Percentiles rank a stretch among this genome's conserved stretches.
Evolutionary conservation across 2,888 invertebrate species (phyloP).

Genomic region (Dryocosmus kuriphilus): DNA sequence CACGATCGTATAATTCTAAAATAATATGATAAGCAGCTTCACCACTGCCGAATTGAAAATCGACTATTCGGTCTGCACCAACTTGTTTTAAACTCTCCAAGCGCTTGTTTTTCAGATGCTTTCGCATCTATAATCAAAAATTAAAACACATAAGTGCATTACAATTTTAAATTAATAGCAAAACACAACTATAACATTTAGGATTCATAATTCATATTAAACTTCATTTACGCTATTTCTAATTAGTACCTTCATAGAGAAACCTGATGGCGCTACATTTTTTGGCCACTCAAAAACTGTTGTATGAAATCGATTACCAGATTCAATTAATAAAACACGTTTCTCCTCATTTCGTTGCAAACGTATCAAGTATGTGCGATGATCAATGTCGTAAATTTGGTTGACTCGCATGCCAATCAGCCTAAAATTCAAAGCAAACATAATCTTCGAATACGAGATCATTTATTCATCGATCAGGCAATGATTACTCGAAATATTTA

Average conservation of each 20-base stretch:
- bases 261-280: conserved; percentile 95
- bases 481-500: too few species aligned
- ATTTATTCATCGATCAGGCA: too few species aligned
- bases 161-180: conserved; percentile 8
- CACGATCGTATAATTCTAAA: conserved; percentile 95
- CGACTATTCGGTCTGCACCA: conserved; percentile 95
- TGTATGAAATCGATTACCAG: conserved; percentile 94
- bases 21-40: conserved; percentile 97
- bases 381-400: conserved; percentile 98
- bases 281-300: conserved; percentile 99
- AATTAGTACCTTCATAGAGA: conserved; percentile 93
- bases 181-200: not conserved
- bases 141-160: conserved; percentile 3
- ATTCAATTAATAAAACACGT: conserved; percentile 92
- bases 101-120: conserved; percentile 97
- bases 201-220: not conserved
- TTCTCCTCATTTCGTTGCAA: conserved; percentile 93
- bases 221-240: not conserved
- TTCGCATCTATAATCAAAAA: conserved; percentile 86
- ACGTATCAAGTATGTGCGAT: conserved; percentile 95
- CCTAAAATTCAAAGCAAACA: conserved; percentile 77
- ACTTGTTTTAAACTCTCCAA: conserved; percentile 91
- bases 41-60: conserved; percentile 95
- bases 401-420: conserved; percentile 94
- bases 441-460: conserved; percentile 13